phyloP scores from a whole-genome alignment of 2,888 invertebrate species.

The Leucophenga montana region DNA sequence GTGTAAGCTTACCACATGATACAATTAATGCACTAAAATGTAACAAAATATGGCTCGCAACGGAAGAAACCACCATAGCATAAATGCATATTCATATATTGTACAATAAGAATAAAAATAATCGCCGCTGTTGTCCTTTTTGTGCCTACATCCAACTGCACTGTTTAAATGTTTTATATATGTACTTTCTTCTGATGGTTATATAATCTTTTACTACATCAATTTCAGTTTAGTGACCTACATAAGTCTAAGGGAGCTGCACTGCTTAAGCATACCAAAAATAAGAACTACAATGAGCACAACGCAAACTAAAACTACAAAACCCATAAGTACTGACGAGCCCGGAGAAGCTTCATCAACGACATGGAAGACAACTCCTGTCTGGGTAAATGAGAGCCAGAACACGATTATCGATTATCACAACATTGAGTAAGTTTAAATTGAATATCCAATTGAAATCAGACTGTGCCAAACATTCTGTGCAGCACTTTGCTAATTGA shows the following conservation, averaged over 20 bases:
- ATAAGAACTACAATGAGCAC: neutral
- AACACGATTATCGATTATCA: no score
- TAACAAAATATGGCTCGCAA: neutral
- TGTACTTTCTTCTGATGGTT: neutral
- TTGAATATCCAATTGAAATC: no score
- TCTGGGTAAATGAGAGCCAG: neutral
- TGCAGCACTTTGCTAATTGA: neutral
- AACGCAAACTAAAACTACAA: neutral
- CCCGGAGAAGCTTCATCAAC: neutral
- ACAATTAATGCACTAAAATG: neutral
- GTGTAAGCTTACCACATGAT: neutral
- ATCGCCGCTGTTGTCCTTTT: neutral
- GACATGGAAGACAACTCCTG: neutral
- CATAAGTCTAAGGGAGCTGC: slow-evolving; percentile 35
- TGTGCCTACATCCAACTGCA: neutral
- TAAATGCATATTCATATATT: slow-evolving; percentile 1
- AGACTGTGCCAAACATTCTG: no score
- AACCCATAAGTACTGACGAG: neutral
- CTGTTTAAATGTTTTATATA: neutral
- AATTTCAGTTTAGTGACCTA: slow-evolving; percentile 39
- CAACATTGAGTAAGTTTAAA: no score
- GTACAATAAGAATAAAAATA: slow-evolving; percentile 24
- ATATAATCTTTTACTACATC: neutral
- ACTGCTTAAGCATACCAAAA: slow-evolving; percentile 34
- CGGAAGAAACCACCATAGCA: neutral